Conservation (phyloP, 35 echinoderm and acorn worm genomes). For the Heliocidaris tuberculata region DNA sequence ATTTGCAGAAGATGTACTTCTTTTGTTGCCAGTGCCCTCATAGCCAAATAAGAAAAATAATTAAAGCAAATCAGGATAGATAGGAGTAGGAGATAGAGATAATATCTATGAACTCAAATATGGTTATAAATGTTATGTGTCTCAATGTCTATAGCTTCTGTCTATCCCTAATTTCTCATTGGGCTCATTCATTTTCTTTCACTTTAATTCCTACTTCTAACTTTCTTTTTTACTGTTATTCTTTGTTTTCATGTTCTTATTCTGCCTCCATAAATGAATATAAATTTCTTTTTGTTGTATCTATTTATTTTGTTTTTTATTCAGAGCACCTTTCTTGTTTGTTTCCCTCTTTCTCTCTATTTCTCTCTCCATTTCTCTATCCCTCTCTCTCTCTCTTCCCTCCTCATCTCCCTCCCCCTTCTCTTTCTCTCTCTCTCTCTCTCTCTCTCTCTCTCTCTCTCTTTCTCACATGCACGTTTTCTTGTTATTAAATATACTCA, state of each 20-base stretch:
- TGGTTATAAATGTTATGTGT: not conserved
- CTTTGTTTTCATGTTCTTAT: not conserved
- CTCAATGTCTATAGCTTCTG: not conserved
- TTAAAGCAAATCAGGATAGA: not conserved
- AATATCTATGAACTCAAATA: not conserved
- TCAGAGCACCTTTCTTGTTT: not conserved
- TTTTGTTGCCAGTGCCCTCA: constrained; percentile 19
- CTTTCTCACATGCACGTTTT: not conserved
- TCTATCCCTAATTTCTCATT: not conserved
- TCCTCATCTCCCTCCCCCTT: not conserved
- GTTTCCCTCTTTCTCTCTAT: not conserved
- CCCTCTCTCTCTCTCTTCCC: not conserved
- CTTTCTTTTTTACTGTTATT: not conserved
- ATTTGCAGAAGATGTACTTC: constrained; percentile 43
- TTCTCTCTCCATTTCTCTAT: not conserved
- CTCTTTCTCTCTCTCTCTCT: not conserved
- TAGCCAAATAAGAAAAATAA: not conserved
- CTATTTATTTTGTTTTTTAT: no score
- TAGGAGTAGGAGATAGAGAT: not conserved
- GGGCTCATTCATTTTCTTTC: not conserved
- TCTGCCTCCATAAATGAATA: not conserved
- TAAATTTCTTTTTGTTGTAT: not conserved
- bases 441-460: not conserved
- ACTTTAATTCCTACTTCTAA: not conserved
- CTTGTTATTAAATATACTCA: not conserved